Evolutionary conservation across 2,113 vertebrate genomes (phyloP).

Genomic region (Mystacornis crossleyi): DNA sequence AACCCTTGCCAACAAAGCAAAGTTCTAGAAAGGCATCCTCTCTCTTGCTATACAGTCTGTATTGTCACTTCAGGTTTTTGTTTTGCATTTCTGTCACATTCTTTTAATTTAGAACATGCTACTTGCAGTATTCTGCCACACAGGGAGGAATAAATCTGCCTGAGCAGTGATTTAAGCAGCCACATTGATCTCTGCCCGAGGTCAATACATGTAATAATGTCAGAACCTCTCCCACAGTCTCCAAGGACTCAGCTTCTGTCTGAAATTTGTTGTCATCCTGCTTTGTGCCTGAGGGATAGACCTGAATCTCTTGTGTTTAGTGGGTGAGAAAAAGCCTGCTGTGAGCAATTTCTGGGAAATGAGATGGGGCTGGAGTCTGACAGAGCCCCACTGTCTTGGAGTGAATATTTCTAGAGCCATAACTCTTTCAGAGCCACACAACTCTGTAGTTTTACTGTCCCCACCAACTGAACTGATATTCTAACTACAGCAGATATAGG

Average conservation of each 20-base stretch:
- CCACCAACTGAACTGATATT: accelerated
- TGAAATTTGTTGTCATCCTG: not conserved
- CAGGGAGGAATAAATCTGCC: not conserved
- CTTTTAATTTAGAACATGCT: not conserved
- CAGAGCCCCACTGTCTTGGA: not conserved
- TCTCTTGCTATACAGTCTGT: not conserved
- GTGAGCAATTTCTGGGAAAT: not conserved
- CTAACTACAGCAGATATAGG: not conserved
- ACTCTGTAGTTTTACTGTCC: not conserved
- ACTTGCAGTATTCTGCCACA: not conserved
- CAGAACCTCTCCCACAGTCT: not conserved
- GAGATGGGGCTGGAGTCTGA: not conserved
- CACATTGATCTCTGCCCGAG: not conserved
- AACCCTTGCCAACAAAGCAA: not conserved
- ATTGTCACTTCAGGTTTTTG: not conserved
- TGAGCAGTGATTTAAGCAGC: not conserved
- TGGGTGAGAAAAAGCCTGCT: not conserved
- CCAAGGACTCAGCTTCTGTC: not conserved
- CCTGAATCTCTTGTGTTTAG: not conserved
- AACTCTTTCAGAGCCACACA: not conserved
- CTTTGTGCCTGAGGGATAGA: not conserved
- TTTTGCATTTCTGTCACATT: not conserved
- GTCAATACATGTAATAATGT: not conserved
- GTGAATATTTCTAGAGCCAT: accelerated
- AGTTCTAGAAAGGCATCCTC: not conserved